These are phyloP conservation scores for Myotis lucifugus DNA, from an alignment of 2,113 vertebrate species.

Conservation along the genomic window DNA sequence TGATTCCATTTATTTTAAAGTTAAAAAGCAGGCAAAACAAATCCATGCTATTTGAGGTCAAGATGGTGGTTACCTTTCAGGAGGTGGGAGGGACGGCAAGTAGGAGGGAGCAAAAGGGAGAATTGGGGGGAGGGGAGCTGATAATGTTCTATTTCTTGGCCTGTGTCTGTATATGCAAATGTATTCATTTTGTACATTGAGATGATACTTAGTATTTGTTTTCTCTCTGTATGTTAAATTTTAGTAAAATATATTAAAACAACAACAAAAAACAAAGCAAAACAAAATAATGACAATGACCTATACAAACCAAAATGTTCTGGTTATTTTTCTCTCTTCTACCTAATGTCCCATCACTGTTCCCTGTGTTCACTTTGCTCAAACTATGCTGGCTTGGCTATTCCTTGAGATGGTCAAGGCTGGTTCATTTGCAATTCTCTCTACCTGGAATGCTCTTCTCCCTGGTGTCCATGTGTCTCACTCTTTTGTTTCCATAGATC, in stretches of 20 bases:
- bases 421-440: not conserved
- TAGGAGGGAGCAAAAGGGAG: not conserved
- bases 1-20: not conserved
- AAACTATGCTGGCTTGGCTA: not conserved
- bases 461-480: not conserved
- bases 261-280: not conserved
- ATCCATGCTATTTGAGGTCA: not conserved
- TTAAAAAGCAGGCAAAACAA: slow-evolving; percentile 13
- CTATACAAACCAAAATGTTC: not conserved
- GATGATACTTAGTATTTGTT: not conserved
- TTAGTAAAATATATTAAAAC: not conserved
- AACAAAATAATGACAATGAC: not conserved
- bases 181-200: not conserved
- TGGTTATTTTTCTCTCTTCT: not conserved
- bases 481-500: not conserved
- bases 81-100: not conserved
- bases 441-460: not conserved
- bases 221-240: not conserved
- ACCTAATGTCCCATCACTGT: not conserved
- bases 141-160: not conserved
- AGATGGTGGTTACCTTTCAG: not conserved
- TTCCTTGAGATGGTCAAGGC: not conserved
- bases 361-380: not conserved
- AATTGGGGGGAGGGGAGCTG: not conserved
- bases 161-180: not conserved